Evolutionary conservation across 2,113 vertebrate species (phyloP), one percentile per base, ranked within the genome.

Genomic region (Megaptera novaeangliae): DNA sequence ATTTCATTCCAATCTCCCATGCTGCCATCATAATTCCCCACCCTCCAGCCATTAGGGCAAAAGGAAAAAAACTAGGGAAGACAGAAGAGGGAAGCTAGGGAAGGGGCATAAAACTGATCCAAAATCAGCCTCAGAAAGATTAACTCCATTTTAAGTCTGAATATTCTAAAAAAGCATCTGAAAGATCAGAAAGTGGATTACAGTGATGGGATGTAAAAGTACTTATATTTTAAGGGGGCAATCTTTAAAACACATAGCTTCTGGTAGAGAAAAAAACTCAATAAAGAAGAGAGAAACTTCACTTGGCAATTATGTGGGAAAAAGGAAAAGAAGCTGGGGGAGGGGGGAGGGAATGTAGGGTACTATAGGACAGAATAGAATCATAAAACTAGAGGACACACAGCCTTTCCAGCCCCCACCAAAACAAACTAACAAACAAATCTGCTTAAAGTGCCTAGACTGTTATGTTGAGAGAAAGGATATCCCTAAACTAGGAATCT

Each of bases 231-330:
- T 95, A 83, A 87, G 77, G 36, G 25, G 6, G 3, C 49, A 90
- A 10, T 77, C 10, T 61, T 87, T 90, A 63, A 92, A 87, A 92
- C 31, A 61, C 21, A 34, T 21, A 68, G 46, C 23, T 92, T 95
- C 74, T 80, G 36, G 63, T 92, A 92, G 27, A 82, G 27, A 23
- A 63, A 77, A 77, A 64, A 87, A 66, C 25, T 91, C 57, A 63
- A n/a, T 92, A 86, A 95, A 57, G 59, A 94, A 88, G 68, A 85
- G 82, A 96, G 29, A 86, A 92, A 89, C 17, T 75, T 39, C 78
- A 66, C 31, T 94, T 94, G 68, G 34, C 15, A 59, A 71, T 49
- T 89, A 81, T 20, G n/a, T 68, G 6, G 63, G 39, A 12, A n/a
- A 95, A 97, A 74, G 46, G 29, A 91, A 96, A 95, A 91, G 23